These are phyloP conservation scores for Peromyscus californicus DNA, from an alignment of 2,113 vertebrate species.

Conservation along the genomic window DNA sequence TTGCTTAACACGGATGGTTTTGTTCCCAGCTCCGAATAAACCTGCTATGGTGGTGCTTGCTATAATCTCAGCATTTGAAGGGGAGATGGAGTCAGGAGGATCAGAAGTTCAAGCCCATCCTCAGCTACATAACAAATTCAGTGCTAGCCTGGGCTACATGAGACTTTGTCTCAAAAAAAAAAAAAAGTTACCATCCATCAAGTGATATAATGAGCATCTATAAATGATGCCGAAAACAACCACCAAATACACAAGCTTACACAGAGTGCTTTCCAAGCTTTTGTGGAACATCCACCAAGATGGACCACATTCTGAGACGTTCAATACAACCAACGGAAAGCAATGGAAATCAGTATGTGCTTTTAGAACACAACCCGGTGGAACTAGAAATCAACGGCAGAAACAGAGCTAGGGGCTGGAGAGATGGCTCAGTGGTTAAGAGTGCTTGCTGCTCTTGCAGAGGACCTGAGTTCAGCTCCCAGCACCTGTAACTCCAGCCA, in stretches of 20 bases:
- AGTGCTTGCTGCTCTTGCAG: background rate
- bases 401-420: background rate
- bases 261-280: background rate
- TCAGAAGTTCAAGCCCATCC: background rate
- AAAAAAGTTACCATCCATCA: background rate
- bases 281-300: background rate
- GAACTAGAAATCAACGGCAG: background rate
- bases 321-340: constrained; percentile 18
- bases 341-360: background rate
- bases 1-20: background rate
- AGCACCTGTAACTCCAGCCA: background rate
- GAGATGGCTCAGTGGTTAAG: background rate
- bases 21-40: background rate
- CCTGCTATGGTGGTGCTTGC: background rate
- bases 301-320: background rate
- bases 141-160: background rate
- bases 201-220: background rate
- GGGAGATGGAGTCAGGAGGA: background rate
- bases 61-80: background rate
- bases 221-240: background rate
- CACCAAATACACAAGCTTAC: background rate
- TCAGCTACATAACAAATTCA: background rate
- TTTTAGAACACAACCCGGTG: background rate
- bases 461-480: background rate
- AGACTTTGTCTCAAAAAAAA: background rate